These are phyloP conservation scores for Didymodactylos carnosus DNA, from an alignment of 2,888 invertebrate species.

Conservation along the genomic window DNA sequence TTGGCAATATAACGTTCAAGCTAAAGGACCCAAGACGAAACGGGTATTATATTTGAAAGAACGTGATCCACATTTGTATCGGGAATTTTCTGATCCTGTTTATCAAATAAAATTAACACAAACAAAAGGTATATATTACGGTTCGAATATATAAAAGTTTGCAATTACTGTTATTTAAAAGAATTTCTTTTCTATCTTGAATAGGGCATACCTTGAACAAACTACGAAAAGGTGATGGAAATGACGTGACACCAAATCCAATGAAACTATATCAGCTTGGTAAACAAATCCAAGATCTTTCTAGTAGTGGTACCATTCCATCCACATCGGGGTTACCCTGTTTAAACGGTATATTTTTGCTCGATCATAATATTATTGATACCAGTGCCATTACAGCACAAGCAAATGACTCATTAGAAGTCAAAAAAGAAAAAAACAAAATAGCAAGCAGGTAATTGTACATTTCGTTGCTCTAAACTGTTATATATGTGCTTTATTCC, in stretches of 20 bases:
- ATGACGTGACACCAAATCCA: conserved; percentile 84
- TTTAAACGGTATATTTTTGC: not conserved
- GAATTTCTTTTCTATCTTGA: too few relatives aligned
- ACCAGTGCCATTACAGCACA: not conserved
- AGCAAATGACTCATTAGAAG: not conserved
- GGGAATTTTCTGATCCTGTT: conserved; percentile 77
- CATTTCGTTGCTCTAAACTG: not conserved
- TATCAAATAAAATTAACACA: conserved; percentile 56
- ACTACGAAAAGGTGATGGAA: conserved; percentile 85
- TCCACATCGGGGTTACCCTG: too few relatives aligned
- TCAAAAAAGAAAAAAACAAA: conserved; percentile 82
- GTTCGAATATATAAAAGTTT: conserved; percentile 49
- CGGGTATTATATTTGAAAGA: conserved; percentile 43
- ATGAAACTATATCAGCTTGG: conserved; percentile 72
- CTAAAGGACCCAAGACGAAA: conserved; percentile 88
- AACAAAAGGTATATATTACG: too few relatives aligned
- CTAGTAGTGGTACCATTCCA: not conserved
- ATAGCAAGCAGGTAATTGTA: conserved; percentile 56
- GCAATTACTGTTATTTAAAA: not conserved
- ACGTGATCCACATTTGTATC: conserved; percentile 72
- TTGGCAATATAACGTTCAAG: conserved; percentile 97
- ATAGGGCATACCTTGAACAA: conserved; percentile 37
- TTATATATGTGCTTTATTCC: conserved; percentile 6
- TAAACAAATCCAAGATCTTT: conserved; percentile 74
- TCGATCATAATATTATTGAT: not conserved